Base-by-base conservation (phyloP, 1,140 invertebrate genomes). In the Probaryconus sp. region DNA sequence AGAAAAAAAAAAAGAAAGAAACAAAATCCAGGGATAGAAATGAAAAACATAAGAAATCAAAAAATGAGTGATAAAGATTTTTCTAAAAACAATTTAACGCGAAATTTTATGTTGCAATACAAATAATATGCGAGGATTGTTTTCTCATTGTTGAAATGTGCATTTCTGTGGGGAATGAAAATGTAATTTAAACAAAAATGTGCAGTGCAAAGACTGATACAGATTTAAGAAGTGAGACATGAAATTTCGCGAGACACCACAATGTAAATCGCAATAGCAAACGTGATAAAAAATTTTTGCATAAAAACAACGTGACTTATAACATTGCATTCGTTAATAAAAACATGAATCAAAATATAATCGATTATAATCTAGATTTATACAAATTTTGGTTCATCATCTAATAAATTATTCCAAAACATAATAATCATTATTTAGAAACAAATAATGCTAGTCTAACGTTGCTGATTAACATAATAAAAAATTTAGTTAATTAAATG, bases 191-290 rank as follows among this genome's bases (percentile, higher is more conserved):
- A 77, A 56, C 21, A 40, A 76, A 76, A 81, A 76, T n/a, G 14
- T 80, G 51, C 76, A 76, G 74, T 65, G 56, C 33, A 75, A 80
- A 81, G 81, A 83, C 78, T 80, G 81, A 81, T 70, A 58, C 56
- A 48, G 28, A 9, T 47, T 67, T 78, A 68, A 69, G 75, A 80
- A 78, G 76, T 78, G 79, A 82, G 74, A 84, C 68, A 17, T 37
- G 16, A 45, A 47, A 60, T 45, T 42, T 24, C 20, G 18, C 38
- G 21, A 43, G 35, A 11, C 33, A 33, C 16, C 56, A 17, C 28
- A 28, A 33, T 35, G 11, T 24, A 7, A 51, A 35, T 9, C 30
- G 10, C 5, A 33, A 48, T 48, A 10, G 3, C 16, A 48, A 58
- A 61, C 58, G 67, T 65, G 67, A 72, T 48, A 18, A 13, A 58